These are phyloP conservation scores for Amniataba percoides DNA, from an alignment of 2,797 vertebrate species.

Conservation along the genomic window DNA sequence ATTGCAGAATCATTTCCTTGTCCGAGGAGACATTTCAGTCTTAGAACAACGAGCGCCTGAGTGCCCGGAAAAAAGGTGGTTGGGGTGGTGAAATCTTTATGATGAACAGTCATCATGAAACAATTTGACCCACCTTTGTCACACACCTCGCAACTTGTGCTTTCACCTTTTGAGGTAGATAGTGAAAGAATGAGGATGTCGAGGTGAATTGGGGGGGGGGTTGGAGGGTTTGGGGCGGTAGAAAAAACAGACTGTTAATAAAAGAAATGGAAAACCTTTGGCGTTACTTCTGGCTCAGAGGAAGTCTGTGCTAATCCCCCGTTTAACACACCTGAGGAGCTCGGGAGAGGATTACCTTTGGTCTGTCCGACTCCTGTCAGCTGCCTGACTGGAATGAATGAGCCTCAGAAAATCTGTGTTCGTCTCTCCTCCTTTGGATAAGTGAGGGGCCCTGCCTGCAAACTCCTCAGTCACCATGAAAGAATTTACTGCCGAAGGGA, in stretches of 20 bases:
- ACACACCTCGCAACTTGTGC: neutral
- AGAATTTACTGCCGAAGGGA: conserved; percentile 60
- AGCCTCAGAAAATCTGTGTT: conserved; percentile 13
- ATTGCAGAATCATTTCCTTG: neutral
- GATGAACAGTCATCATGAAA: neutral
- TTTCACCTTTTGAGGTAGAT: conserved; percentile 2
- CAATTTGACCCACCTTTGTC: neutral
- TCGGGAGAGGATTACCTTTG: conserved; percentile 34
- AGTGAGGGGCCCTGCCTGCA: conserved; percentile 31
- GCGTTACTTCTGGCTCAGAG: conserved; percentile 8
- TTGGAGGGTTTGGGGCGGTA: neutral
- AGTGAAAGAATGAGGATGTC: neutral
- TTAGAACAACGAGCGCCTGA: neutral
- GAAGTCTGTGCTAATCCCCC: conserved; percentile 55
- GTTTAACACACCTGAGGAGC: conserved; percentile 58
- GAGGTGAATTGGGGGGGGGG: neutral
- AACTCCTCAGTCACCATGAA: conserved; percentile 61
- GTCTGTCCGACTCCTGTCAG: conserved; percentile 30
- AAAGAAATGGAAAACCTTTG: conserved; percentile 20
- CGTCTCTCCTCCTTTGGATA: conserved; percentile 22
- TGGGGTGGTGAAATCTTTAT: neutral
- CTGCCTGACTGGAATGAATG: conserved; percentile 19
- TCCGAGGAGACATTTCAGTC: neutral
- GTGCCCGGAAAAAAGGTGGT: neutral
- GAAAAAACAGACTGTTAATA: conserved; percentile 18